A percentile compares a stretch with the other conserved stretches of the same genome.
These are phyloP conservation scores for Phorcus lineatus DNA, from an alignment of 2,888 invertebrate genomes.

Conservation along the genomic window DNA sequence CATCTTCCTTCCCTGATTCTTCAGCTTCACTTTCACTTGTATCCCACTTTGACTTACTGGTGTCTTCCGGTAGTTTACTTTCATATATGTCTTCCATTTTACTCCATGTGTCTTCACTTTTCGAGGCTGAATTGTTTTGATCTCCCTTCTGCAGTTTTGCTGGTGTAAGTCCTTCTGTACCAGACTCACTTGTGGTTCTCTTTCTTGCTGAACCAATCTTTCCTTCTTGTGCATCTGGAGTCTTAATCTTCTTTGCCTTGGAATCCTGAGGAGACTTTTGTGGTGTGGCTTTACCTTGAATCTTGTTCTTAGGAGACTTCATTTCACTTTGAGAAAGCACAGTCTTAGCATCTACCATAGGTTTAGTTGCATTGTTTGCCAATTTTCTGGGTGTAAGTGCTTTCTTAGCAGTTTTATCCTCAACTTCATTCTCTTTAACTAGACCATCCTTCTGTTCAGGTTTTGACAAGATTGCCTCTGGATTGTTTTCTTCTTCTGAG, in stretches of 20 bases:
- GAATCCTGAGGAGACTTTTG: conserved; percentile 24
- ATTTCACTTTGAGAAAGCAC: not conserved
- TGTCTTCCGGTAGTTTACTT: conserved; percentile 51
- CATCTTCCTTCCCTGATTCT: conserved; percentile 44
- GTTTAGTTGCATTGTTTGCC: not conserved
- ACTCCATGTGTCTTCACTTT: conserved; percentile 64
- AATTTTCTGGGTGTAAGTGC: not conserved
- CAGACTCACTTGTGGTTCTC: conserved; percentile 59
- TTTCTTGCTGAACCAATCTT: conserved; percentile 47
- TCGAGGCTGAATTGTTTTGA: conserved; percentile 28
- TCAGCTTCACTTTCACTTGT: conserved; percentile 70
- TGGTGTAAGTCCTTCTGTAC: conserved; percentile 32
- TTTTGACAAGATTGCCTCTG: conserved; percentile 31
- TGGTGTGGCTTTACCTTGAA: conserved; percentile 32
- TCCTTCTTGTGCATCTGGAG: conserved; percentile 20
- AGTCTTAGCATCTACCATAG: not conserved
- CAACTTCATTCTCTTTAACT: conserved; percentile 27
- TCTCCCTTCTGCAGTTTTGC: conserved; percentile 43
- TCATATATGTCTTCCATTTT: conserved; percentile 64
- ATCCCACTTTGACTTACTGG: conserved; percentile 69
- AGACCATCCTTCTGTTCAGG: conserved; percentile 38
- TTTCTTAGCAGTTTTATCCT: conserved; percentile 16
- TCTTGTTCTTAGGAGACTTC: conserved; percentile 23
- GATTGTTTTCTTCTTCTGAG: conserved; percentile 28
- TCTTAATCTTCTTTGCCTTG: conserved; percentile 33